Evolutionary conservation across 1,140 invertebrate species (phyloP).

Genomic region (Phthorimaea operculella): DNA sequence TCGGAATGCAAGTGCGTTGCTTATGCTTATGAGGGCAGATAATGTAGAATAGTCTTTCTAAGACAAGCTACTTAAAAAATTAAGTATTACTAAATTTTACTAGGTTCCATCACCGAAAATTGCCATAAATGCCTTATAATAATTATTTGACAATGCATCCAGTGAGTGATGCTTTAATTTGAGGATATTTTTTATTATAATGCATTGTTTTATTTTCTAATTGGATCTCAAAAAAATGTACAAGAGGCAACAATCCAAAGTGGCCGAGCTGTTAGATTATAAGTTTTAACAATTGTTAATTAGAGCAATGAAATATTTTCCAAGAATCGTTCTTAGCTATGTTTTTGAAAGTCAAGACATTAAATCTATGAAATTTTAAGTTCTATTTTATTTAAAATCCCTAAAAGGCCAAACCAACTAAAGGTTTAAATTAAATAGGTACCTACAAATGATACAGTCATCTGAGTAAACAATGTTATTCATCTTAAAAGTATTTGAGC

Average conservation of each 20-base stretch:
- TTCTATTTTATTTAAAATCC: conserved; percentile 11
- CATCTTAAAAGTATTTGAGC: too few species aligned
- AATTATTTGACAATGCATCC: conserved; percentile 22
- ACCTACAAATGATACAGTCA: too few species aligned
- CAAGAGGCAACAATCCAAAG: conserved; percentile 2
- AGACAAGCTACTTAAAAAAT: conserved; percentile 11
- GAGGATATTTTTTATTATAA: conserved; percentile 22
- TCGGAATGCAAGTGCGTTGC: too few species aligned
- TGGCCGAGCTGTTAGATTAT: conserved; percentile 37
- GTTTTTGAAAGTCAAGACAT: conserved; percentile 33
- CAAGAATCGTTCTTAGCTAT: conserved; percentile 42
- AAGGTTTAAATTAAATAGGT: too few species aligned
- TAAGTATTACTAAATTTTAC: conserved; percentile 8
- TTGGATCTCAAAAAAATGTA: conserved; percentile 36
- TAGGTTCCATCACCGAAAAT: neutral
- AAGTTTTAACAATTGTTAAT: conserved; percentile 32
- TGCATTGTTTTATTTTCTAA: conserved; percentile 14
- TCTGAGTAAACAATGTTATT: too few species aligned
- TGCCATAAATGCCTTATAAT: conserved; percentile 44
- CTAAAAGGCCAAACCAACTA: neutral
- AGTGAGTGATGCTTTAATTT: conserved; percentile 22
- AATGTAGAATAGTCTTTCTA: conserved; percentile 10
- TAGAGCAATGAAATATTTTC: conserved; percentile 42
- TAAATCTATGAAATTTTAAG: conserved; percentile 31
- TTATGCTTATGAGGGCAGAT: conserved; percentile 2